Percentiles rank a stretch among this genome's conserved stretches.
These are phyloP conservation scores for Capra hircus DNA, from an alignment of 2,113 vertebrate species.

Conservation along the genomic window DNA sequence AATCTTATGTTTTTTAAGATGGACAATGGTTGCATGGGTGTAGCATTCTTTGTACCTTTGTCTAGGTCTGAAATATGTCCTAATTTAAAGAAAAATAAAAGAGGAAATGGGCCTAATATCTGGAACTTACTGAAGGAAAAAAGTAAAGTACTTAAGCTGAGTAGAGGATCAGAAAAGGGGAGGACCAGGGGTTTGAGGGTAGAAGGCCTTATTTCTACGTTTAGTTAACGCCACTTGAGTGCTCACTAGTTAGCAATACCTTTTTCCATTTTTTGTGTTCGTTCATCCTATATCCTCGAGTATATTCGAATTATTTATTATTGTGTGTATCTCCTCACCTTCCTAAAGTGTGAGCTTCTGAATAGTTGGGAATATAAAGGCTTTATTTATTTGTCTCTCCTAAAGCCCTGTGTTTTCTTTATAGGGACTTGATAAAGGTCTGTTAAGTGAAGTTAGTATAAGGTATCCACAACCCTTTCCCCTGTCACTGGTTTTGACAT, in stretches of 20 bases:
- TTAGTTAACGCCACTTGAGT: neutral
- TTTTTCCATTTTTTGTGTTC: neutral
- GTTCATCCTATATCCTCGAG: neutral
- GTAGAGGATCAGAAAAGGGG: neutral
- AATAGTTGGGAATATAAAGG: neutral
- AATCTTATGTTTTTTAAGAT: neutral
- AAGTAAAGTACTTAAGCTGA: neutral
- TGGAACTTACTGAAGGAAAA: neutral
- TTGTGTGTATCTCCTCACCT: neutral
- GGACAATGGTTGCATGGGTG: neutral
- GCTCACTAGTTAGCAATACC: neutral
- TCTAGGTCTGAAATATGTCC: neutral
- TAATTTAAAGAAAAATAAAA: neutral
- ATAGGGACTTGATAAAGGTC: neutral
- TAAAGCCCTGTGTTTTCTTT: neutral
- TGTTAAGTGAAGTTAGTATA: neutral
- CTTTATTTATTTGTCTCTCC: neutral
- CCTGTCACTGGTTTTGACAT: neutral
- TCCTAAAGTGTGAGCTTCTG: neutral
- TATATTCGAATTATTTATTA: neutral
- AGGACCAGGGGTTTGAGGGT: neutral
- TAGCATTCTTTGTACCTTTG: neutral
- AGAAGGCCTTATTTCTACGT: neutral
- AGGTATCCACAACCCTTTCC: neutral
- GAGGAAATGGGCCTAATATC: neutral